Evolutionary conservation across 2,888 invertebrate genomes (phyloP).

Genomic region (Crematogaster levior): DNA sequence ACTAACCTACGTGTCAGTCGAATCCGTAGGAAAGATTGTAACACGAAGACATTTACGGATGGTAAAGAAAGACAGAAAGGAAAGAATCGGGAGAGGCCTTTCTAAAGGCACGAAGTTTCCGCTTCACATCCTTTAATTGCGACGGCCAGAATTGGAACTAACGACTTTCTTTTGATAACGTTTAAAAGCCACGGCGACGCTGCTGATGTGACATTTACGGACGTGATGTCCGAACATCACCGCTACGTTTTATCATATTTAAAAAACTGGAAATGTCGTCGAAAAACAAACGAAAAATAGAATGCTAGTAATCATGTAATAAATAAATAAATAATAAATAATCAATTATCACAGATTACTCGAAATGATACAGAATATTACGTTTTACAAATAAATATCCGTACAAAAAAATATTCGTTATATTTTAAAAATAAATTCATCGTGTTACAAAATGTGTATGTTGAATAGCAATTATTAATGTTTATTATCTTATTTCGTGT

Average conservation of each 20-base stretch:
- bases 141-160: slow-evolving; percentile 36
- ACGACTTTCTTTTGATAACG: slow-evolving; percentile 45
- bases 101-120: slow-evolving; percentile 39
- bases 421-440: neutral
- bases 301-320: neutral
- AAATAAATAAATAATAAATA: too few species aligned
- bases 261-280: neutral
- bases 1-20: slow-evolving; percentile 39
- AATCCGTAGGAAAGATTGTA: slow-evolving; percentile 49
- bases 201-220: slow-evolving; percentile 25
- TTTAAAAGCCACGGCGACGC: slow-evolving; percentile 33
- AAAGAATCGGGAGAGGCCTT: neutral
- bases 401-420: too few species aligned
- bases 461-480: neutral
- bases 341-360: neutral
- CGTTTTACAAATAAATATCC: neutral
- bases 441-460: neutral
- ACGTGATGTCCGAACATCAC: slow-evolving; percentile 25
- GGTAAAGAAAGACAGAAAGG: neutral
- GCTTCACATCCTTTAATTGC: slow-evolving; percentile 40
- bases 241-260: slow-evolving; percentile 17
- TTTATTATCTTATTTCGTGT: neutral
- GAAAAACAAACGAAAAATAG: slow-evolving; percentile 9
- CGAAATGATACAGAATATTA: neutral
- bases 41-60: neutral